phyloP scores from a whole-genome alignment of 2,888 invertebrate species.

The Coenonympha glycerion region DNA sequence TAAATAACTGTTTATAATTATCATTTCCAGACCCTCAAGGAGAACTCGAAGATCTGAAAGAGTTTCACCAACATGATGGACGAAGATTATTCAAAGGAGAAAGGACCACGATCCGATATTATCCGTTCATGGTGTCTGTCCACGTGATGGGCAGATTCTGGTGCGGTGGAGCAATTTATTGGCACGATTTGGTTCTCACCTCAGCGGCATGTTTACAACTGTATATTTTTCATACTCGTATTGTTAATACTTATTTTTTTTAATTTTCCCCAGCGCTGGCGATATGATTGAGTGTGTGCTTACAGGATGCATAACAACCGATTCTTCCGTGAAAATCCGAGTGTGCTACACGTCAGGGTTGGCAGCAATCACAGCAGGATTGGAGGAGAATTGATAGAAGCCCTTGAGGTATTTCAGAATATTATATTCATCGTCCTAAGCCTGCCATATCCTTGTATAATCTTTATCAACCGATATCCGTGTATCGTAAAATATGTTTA shows the following conservation, averaged over 20 bases:
- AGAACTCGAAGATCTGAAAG: slow-evolving; percentile 50
- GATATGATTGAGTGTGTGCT: not conserved
- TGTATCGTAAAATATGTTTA: too few relatives aligned
- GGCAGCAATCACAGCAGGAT: slow-evolving; percentile 67
- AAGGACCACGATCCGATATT: slow-evolving; percentile 50
- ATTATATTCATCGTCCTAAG: too few relatives aligned
- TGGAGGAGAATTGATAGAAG: slow-evolving; percentile 56
- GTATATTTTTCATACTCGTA: slow-evolving; percentile 39
- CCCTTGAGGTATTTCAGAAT: slow-evolving; percentile 47
- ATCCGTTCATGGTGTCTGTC: slow-evolving; percentile 63
- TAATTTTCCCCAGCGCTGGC: too few relatives aligned
- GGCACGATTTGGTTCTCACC: slow-evolving; percentile 54
- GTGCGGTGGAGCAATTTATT: slow-evolving; percentile 60
- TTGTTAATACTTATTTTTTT: too few relatives aligned
- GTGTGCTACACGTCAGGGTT: slow-evolving; percentile 48
- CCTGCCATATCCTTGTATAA: too few relatives aligned
- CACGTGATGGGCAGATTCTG: slow-evolving; percentile 64
- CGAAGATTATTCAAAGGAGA: slow-evolving; percentile 57
- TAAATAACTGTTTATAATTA: too few relatives aligned
- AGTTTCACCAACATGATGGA: slow-evolving; percentile 45
- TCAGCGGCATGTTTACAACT: slow-evolving; percentile 63
- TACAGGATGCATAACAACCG: slow-evolving; percentile 65
- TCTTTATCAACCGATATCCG: too few relatives aligned
- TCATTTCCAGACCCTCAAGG: slow-evolving; percentile 54
- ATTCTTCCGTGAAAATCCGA: slow-evolving; percentile 63